Conservation (phyloP, 2,113 vertebrate species). For the Morphnarchus princeps region DNA sequence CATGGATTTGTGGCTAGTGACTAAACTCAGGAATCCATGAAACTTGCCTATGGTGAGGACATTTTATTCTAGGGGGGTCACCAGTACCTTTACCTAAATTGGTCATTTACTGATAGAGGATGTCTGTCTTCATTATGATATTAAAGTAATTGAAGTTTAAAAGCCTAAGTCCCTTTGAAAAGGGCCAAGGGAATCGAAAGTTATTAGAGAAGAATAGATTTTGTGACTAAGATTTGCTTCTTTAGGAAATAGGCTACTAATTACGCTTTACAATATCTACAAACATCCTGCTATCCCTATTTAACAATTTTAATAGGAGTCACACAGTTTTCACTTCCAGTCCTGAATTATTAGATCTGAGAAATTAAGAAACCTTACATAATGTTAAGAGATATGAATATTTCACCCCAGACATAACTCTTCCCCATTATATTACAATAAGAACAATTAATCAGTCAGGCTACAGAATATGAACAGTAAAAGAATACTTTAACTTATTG, state of each 20-base stretch:
- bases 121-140: not conserved
- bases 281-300: not conserved
- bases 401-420: not conserved
- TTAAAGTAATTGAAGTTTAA: not conserved
- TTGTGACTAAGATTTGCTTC: not conserved
- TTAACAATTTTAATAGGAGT: not conserved
- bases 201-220: not conserved
- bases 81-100: not conserved
- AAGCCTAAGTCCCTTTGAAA: not conserved
- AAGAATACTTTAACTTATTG: not conserved
- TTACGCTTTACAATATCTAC: not conserved
- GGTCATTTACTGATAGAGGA: not conserved
- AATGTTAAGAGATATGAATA: not conserved
- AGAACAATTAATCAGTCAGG: not conserved
- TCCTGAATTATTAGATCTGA: not conserved
- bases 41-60: not conserved
- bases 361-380: not conserved
- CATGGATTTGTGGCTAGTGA: not conserved
- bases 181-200: not conserved
- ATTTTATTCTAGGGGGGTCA: not conserved
- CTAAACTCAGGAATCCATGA: not conserved
- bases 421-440: not conserved
- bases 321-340: not conserved
- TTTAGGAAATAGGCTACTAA: not conserved
- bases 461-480: not conserved